Evolutionary conservation across 2,888 invertebrate genomes (phyloP).

Genomic region (Mythimna vitellina): DNA sequence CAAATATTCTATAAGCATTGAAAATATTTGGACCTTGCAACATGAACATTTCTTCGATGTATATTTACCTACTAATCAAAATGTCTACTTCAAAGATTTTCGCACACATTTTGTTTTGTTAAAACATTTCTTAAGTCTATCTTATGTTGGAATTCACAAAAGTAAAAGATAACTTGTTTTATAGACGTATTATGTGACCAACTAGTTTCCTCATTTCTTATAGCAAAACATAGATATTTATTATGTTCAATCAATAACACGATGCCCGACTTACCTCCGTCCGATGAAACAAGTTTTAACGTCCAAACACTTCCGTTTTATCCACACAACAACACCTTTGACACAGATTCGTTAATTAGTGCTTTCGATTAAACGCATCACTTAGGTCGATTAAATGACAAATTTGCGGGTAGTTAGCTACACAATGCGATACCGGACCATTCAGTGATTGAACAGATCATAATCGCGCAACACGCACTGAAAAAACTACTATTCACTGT

Average conservation of each 20-base stretch:
- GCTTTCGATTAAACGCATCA: constrained; percentile 65
- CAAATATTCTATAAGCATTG: neutral
- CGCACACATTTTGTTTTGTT: constrained; percentile 3
- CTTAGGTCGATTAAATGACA: constrained; percentile 64
- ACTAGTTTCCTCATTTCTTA: constrained; percentile 39
- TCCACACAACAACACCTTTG: constrained; percentile 71
- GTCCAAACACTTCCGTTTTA: constrained; percentile 69
- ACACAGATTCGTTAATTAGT: constrained; percentile 68
- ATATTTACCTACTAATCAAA: neutral
- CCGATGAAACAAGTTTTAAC: constrained; percentile 63
- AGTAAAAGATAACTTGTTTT: constrained; percentile 32
- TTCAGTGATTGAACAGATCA: constrained; percentile 67
- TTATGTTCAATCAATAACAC: constrained; percentile 51
- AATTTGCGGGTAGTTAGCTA: constrained; percentile 67
- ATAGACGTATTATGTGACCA: constrained; percentile 40
- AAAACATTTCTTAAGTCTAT: constrained; percentile 9
- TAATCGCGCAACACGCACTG: constrained; percentile 57
- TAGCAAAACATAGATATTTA: constrained; percentile 41
- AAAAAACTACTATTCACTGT: constrained; percentile 42
- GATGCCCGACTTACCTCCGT: constrained; percentile 67
- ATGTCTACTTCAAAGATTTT: constrained; percentile 8
- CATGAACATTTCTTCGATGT: constrained; percentile 3
- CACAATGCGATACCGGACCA: constrained; percentile 62
- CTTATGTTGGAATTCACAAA: constrained; percentile 21
- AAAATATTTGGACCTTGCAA: neutral